Evolutionary conservation across 2,797 vertebrate species (phyloP), one percentile per base, ranked within the genome.

Genomic region (Halcyon leucocephala): DNA sequence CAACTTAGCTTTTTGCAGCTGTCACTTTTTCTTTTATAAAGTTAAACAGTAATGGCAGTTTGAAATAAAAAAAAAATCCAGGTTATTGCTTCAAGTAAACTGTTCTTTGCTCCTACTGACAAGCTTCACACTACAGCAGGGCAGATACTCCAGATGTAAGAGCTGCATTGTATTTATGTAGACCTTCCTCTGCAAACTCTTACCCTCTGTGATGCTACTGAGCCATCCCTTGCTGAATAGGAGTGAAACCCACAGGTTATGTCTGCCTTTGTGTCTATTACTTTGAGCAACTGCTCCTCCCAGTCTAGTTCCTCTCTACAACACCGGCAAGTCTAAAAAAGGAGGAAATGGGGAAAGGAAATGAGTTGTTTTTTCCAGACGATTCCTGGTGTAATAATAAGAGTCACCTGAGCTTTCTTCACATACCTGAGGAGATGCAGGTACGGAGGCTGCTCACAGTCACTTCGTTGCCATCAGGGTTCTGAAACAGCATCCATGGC

Each of bases 391-490:
- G 24, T 62, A 67, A 58, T 7, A 42, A 24, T 31, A 35, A 16
- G 66, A 28, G 31, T 54, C 39, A 62, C 44, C 77, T 39, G 46
- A 74, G 29, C 7, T 46, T 15, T 3, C 35, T 48, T 42, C 51
- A 11, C 0, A 0, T 17, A 5, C 28, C 52, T n/a, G 29, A 74
- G 72, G 48, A 62, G 48, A 31, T 7, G 37, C 22, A 39, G 18
- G 28, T 29, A 10, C 1, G 2, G 46, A 60, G 17, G 60, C 16
- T 48, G 52, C 33, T 65, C 18, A 24, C 0, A 0, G 24, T 62
- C 42, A 16, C 8, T 39, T 66, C 2, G 1, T 66, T 1, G 1
- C 8, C 21, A 31, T 14, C 0, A 5, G 3, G 7, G 8, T 16
- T 78, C 52, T 52, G 60, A 66, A 58, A 60, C 0, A 0, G 21